phyloP scores from a whole-genome alignment of 1,140 invertebrate genomes.

The Potamilus streckersoni region DNA sequence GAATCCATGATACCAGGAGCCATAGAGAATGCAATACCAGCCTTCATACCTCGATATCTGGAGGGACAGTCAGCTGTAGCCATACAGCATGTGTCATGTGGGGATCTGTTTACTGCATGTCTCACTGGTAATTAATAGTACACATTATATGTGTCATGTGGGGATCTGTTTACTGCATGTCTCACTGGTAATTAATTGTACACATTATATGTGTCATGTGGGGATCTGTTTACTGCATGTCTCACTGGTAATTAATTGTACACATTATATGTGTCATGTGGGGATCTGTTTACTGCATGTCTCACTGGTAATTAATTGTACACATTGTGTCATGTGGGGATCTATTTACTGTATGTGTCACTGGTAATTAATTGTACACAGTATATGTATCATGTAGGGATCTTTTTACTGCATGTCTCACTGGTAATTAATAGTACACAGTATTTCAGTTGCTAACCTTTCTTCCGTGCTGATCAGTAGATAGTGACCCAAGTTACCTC shows the following conservation, averaged over 20 bases:
- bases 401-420: conserved; percentile 67
- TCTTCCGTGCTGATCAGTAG: too few relatives aligned
- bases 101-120: conserved; percentile 66
- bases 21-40: conserved; percentile 42
- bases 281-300: conserved; percentile 66
- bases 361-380: conserved; percentile 44
- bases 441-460: conserved; percentile 54
- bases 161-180: conserved; percentile 66
- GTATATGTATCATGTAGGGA: conserved; percentile 68
- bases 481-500: too few relatives aligned
- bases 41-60: conserved; percentile 62
- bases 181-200: conserved; percentile 46
- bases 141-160: conserved; percentile 68
- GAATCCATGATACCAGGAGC: conserved; percentile 57
- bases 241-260: conserved; percentile 47
- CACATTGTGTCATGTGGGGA: conserved; percentile 68
- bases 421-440: conserved; percentile 45
- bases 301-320: conserved; percentile 46
- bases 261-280: conserved; percentile 68
- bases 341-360: conserved; percentile 67
- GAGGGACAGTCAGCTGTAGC: conserved; percentile 67
- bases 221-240: conserved; percentile 66
- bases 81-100: conserved; percentile 68
- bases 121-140: conserved; percentile 47
- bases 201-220: conserved; percentile 68